Evolutionary conservation across 1,140 invertebrate species (phyloP).

Genomic region (Theocolax elegans): DNA sequence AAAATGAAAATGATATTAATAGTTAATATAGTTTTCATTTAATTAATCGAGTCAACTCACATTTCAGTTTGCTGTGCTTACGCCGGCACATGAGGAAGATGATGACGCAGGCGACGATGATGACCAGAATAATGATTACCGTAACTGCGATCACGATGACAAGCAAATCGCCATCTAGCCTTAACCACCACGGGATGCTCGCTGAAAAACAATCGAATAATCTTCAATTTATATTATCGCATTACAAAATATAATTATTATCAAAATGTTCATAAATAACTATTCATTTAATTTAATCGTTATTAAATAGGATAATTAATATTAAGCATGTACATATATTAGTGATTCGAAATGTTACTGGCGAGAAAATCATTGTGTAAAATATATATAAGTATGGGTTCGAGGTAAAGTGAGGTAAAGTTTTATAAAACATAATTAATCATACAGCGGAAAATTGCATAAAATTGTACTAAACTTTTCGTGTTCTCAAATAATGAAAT

Average conservation of each 20-base stretch:
- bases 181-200: constrained; percentile 80
- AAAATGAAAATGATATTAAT: too few relatives aligned
- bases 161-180: constrained; percentile 79
- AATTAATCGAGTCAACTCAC: constrained; percentile 73
- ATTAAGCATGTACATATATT: too few relatives aligned
- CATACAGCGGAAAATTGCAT: too few relatives aligned
- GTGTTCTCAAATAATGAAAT: too few relatives aligned
- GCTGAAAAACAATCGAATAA: constrained; percentile 63
- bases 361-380: too few relatives aligned
- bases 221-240: constrained; percentile 1
- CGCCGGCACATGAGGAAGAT: constrained; percentile 84
- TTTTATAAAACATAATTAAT: too few relatives aligned
- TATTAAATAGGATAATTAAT: too few relatives aligned
- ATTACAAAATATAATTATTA: background rate
- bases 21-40: background rate
- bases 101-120: constrained; percentile 84
- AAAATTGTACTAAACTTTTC: too few relatives aligned
- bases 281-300: background rate
- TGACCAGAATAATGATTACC: constrained; percentile 79
- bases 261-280: background rate
- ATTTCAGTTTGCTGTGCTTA: constrained; percentile 84
- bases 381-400: too few relatives aligned
- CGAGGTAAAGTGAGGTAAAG: too few relatives aligned
- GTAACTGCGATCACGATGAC: constrained; percentile 81
- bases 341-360: too few relatives aligned